A percentile compares a stretch with the other conserved stretches of the same genome.
These are phyloP conservation scores for Oncorhynchus clarkii DNA, from an alignment of 2,113 vertebrate genomes.

Conservation along the genomic window DNA sequence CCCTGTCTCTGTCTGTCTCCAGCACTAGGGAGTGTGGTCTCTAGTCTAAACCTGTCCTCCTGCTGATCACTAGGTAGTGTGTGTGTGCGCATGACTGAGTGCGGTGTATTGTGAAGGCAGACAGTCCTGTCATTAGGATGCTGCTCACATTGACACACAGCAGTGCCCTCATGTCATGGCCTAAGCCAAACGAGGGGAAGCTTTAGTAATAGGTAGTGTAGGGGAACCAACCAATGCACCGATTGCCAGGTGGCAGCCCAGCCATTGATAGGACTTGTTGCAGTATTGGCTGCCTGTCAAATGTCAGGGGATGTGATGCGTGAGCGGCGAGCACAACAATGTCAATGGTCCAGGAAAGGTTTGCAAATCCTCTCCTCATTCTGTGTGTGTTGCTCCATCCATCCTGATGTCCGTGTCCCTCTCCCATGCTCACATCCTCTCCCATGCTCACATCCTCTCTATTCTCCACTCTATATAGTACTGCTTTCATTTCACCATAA, in stretches of 20 bases:
- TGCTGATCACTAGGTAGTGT: no score
- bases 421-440: not conserved
- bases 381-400: no score
- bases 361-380: not conserved
- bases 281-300: constrained; percentile 25
- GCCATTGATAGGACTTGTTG: constrained; percentile 23
- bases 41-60: no score
- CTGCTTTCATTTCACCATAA: not conserved
- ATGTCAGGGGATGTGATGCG: not conserved
- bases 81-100: not conserved
- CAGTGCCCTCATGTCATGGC: constrained; percentile 18
- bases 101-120: constrained; percentile 27
- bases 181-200: constrained; percentile 25
- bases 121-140: constrained; percentile 30
- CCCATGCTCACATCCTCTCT: not conserved
- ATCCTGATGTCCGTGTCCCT: not conserved
- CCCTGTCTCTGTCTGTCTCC: not conserved
- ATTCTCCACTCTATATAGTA: not conserved
- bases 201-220: constrained; percentile 34
- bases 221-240: constrained; percentile 6
- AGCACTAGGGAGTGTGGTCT: not conserved
- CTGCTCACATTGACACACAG: constrained; percentile 27
- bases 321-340: constrained; percentile 9
- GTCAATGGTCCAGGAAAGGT: not conserved
- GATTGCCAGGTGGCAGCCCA: not conserved